A percentile compares a stretch with the other conserved stretches of the same genome.
These are phyloP conservation scores for Drosophila mercatorum DNA, from an alignment of 2,888 invertebrate species.

Conservation along the genomic window DNA sequence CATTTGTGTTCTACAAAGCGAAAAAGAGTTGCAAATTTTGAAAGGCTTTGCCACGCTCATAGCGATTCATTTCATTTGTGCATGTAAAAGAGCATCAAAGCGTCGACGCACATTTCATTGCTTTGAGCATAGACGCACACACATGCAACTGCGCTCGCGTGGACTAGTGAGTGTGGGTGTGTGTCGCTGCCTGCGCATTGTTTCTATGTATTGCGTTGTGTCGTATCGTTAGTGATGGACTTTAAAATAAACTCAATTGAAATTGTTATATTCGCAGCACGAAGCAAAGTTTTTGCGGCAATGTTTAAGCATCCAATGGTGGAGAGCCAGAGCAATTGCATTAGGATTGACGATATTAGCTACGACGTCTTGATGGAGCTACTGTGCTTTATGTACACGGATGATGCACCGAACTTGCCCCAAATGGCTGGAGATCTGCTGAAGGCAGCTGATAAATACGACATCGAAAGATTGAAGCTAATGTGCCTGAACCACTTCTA, in stretches of 20 bases:
- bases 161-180: not conserved
- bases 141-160: not conserved
- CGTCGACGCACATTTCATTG: not conserved
- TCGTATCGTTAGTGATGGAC: not conserved
- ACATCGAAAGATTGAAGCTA: not conserved
- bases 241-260: not conserved
- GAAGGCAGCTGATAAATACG: slow-evolving; percentile 1
- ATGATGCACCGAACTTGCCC: not conserved
- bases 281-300: slow-evolving; percentile 1
- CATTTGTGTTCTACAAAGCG: too few relatives aligned
- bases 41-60: too few relatives aligned
- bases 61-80: too few relatives aligned
- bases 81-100: too few relatives aligned
- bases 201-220: not conserved
- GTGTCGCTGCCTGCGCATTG: not conserved
- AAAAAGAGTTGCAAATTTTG: too few relatives aligned
- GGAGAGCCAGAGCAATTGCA: not conserved
- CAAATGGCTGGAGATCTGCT: not conserved
- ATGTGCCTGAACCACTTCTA: not conserved
- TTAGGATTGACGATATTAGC: not conserved
- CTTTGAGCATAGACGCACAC: not conserved
- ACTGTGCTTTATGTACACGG: not conserved
- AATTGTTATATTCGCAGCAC: not conserved
- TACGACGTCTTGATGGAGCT: not conserved
- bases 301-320: slow-evolving; percentile 5